These are phyloP conservation scores for Rambutsinella grinnellia DNA, from an alignment of 2,888 invertebrate species.

Conservation along the genomic window DNA sequence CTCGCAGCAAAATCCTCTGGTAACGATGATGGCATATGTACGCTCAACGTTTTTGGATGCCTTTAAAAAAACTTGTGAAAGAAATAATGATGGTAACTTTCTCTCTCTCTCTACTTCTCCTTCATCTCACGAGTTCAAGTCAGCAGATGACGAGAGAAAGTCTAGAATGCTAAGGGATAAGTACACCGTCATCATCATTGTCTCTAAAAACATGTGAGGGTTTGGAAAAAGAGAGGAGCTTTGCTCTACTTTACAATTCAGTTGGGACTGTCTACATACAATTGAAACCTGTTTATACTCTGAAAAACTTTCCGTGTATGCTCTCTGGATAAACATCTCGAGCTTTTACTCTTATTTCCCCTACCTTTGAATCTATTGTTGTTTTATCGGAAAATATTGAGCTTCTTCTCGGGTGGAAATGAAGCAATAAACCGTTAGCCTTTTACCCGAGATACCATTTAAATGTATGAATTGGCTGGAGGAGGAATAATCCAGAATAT, in stretches of 20 bases:
- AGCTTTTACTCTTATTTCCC: too few species aligned
- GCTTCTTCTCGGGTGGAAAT: slow-evolving; percentile 21
- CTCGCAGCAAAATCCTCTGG: slow-evolving; percentile 23
- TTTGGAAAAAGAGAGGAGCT: not conserved
- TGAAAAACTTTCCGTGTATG: too few species aligned
- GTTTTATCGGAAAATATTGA: not conserved
- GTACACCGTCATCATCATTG: slow-evolving; percentile 14
- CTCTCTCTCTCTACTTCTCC: not conserved
- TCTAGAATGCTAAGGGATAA: not conserved
- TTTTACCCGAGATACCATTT: slow-evolving; percentile 35
- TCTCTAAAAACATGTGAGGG: slow-evolving; percentile 15
- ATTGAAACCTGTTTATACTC: not conserved
- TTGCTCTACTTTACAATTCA: slow-evolving; percentile 47
- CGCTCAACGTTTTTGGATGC: not conserved
- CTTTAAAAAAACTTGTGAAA: not conserved
- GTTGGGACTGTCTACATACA: slow-evolving; percentile 34
- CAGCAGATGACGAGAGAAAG: slow-evolving; percentile 39
- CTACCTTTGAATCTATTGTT: not conserved
- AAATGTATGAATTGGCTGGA: slow-evolving; percentile 41
- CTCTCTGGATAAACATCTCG: too few species aligned
- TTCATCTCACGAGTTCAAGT: slow-evolving; percentile 24
- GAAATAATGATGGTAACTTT: not conserved
- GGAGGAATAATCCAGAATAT: too few species aligned
- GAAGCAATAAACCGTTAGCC: slow-evolving; percentile 55
- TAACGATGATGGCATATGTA: not conserved